These are phyloP conservation scores for Caradrina kadenii DNA, from an alignment of 2,888 invertebrate genomes.

Conservation along the genomic window DNA sequence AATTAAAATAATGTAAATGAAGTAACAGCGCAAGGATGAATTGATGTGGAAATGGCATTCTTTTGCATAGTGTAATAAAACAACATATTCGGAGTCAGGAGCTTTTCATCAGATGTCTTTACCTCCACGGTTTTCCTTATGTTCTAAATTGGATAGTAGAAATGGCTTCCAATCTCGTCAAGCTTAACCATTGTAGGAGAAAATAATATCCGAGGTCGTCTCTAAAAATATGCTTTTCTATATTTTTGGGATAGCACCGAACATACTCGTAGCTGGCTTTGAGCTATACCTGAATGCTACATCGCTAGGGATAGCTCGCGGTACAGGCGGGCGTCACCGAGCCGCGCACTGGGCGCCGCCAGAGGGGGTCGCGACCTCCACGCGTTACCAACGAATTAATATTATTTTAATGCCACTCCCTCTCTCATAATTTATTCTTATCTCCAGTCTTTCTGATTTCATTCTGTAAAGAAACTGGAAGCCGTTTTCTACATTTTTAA, in stretches of 20 bases:
- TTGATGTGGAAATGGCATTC: neutral
- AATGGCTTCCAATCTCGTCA: slow-evolving; percentile 14
- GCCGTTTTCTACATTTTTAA: slow-evolving; percentile 64
- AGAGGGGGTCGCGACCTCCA: slow-evolving; percentile 42
- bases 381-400: slow-evolving; percentile 75
- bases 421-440: slow-evolving; percentile 84
- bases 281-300: slow-evolving; percentile 7
- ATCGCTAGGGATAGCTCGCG: slow-evolving; percentile 19
- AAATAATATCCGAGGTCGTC: neutral
- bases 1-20: neutral
- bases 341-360: slow-evolving; percentile 13
- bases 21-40: neutral
- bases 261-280: neutral
- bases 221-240: neutral
- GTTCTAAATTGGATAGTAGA: slow-evolving; percentile 5
- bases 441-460: slow-evolving; percentile 73
- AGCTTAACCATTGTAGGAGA: neutral
- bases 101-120: slow-evolving; percentile 17
- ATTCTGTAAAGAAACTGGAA: slow-evolving; percentile 61
- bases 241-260: neutral
- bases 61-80: neutral
- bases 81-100: slow-evolving; percentile 5
- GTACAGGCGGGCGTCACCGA: slow-evolving; percentile 45
- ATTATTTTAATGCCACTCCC: slow-evolving; percentile 80
- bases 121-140: slow-evolving; percentile 21